Evolutionary conservation across 2,797 vertebrate species (phyloP), one percentile per base, ranked within the genome.

Genomic region (Tolypeutes matacus): DNA sequence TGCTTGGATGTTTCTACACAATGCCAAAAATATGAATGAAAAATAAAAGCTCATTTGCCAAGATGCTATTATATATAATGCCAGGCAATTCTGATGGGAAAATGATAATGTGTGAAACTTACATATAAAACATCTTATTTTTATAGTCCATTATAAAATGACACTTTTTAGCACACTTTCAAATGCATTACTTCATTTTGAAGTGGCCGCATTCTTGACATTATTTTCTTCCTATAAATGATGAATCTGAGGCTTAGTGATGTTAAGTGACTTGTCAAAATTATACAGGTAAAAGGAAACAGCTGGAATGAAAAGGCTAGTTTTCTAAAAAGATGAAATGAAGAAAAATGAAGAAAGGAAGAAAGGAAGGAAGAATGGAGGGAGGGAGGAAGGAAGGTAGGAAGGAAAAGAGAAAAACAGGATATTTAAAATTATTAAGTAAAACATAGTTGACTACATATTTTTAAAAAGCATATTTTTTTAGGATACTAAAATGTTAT

Each of bases 391-490:
- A 46, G 39, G 39, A 39, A 3, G 27, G 7, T 34, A 42, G 23
- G 5, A n/a, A 42, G 17, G 49, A 29, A 9, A 17, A 31, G 7
- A 34, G 18, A 90, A 3, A 53, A 78, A 58, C 4, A 91, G 25
- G 18, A 90, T 92, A 70, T 67, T 72, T 67, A 36, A 94, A 94
- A 76, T 69, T 72, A 95, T 76, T 89, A 77, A 29, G 12, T 80
- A 70, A 95, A 84, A 75, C 42, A 58, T 25, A 83, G 42, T 67
- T 81, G n/a, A 91, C 34, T 78, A 39, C 15, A 17, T 69, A 77
- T 78, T 94, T 95, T 69, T 81, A 51, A 75, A 73, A 92, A 93
- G 49, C 21, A 95, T 78, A 82, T 93, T 51, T 90, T 95, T 92
- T 72, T 49, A 77, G 12, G 34, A 80, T 78, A 95, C 94, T 93